Conservation (phyloP, 2,797 vertebrate genomes). For the Sciaenops ocellatus region DNA sequence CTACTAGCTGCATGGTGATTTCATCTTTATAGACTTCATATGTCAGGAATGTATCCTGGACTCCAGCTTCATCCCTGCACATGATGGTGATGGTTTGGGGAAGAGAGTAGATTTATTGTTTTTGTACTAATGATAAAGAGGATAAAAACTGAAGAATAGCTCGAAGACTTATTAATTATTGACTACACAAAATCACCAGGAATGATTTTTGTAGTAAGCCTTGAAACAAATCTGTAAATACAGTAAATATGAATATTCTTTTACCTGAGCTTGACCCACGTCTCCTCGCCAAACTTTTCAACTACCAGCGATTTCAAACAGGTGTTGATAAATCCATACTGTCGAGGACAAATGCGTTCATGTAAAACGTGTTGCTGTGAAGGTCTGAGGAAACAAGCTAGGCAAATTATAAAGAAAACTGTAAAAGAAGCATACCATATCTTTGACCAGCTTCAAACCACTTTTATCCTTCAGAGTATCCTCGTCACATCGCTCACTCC, state of each 20-base stretch:
- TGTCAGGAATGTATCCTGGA: constrained; percentile 87
- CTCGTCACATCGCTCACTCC: not conserved
- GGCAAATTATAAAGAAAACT: not conserved
- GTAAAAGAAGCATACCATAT: constrained; percentile 31
- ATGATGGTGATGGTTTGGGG: not conserved
- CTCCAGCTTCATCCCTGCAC: constrained; percentile 56
- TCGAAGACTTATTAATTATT: not conserved
- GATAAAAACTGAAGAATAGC: not conserved
- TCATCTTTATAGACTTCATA: constrained; percentile 88
- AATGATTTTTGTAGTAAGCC: not conserved
- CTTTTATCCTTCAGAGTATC: not conserved
- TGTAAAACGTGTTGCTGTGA: not conserved
- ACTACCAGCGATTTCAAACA: constrained; percentile 84
- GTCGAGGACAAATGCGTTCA: constrained; percentile 12
- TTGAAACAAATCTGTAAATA: not conserved
- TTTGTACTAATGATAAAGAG: not conserved
- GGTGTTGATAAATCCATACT: constrained; percentile 88
- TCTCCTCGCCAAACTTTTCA: constrained; percentile 86
- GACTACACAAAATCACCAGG: not conserved
- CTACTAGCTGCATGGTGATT: constrained; percentile 84
- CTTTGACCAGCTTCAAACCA: not conserved
- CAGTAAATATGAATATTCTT: not conserved
- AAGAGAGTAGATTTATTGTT: not conserved
- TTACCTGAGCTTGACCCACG: constrained; percentile 87
- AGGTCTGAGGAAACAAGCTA: not conserved